A percentile compares a stretch with the other conserved stretches of the same genome.
phyloP scores from a whole-genome alignment of 2,888 invertebrate genomes.

The Tetranychus truncatus region DNA sequence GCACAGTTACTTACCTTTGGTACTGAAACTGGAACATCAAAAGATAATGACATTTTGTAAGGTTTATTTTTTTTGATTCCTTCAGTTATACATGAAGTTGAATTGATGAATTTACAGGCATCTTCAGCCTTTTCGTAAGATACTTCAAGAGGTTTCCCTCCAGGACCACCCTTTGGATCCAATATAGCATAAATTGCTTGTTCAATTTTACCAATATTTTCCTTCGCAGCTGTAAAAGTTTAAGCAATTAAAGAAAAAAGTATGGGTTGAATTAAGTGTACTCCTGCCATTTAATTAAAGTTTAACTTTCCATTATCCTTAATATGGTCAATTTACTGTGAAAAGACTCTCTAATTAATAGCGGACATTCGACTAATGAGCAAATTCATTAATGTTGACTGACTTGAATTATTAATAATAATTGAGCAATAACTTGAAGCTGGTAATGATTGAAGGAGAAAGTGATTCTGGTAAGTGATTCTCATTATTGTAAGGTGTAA shows the following conservation, averaged over 20 bases:
- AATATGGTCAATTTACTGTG: too few species aligned
- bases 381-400: too few species aligned
- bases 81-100: background rate
- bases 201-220: background rate
- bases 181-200: background rate
- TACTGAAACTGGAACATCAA: background rate
- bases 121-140: background rate
- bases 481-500: too few species aligned
- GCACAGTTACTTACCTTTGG: background rate
- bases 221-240: background rate
- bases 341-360: too few species aligned
- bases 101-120: conserved; percentile 4
- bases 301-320: too few species aligned
- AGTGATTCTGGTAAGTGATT: too few species aligned
- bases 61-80: background rate
- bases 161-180: conserved; percentile 6
- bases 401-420: too few species aligned
- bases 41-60: background rate
- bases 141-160: background rate
- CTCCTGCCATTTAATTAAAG: background rate
- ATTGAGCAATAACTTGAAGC: too few species aligned
- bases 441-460: too few species aligned
- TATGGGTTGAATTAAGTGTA: background rate
- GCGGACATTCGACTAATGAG: too few species aligned
- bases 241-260: background rate